These are phyloP conservation scores for Myrmecobius fasciatus DNA, from an alignment of 2,113 vertebrate species.

Conservation along the genomic window DNA sequence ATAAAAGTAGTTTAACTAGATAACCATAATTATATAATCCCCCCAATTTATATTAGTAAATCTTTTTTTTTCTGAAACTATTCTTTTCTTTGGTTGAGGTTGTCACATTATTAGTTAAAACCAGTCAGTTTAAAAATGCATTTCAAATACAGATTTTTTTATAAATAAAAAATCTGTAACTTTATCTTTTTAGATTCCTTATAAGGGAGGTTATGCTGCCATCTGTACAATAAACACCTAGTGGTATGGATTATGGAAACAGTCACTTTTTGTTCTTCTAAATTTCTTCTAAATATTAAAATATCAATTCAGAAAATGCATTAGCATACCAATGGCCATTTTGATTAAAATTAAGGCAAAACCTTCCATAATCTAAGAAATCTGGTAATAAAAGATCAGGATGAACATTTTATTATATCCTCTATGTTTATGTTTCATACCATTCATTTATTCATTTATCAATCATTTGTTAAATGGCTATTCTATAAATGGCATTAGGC, in stretches of 20 bases:
- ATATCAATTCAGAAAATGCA: not conserved
- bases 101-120: slow-evolving; percentile 59
- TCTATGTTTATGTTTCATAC: not conserved
- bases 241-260: not conserved
- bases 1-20: not conserved
- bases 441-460: not conserved
- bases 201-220: slow-evolving; percentile 20
- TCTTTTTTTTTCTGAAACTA: slow-evolving; percentile 62
- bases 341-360: not conserved
- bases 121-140: not conserved
- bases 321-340: not conserved
- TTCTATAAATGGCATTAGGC: not conserved
- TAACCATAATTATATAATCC: slow-evolving; percentile 48
- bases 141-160: too few relatives aligned
- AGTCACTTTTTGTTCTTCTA: slow-evolving; percentile 27
- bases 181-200: slow-evolving; percentile 55
- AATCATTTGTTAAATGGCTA: not conserved
- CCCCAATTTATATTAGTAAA: slow-evolving; percentile 22
- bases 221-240: slow-evolving; percentile 8
- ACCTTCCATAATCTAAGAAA: not conserved
- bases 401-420: not conserved
- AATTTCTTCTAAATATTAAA: slow-evolving; percentile 28
- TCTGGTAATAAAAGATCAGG: not conserved
- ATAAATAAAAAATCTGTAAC: too few relatives aligned
- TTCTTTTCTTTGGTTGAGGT: slow-evolving; percentile 51